A percentile compares a stretch with the other conserved stretches of the same genome.
Conservation (phyloP, 2,797 vertebrate species). For the Harpagifer antarcticus region DNA sequence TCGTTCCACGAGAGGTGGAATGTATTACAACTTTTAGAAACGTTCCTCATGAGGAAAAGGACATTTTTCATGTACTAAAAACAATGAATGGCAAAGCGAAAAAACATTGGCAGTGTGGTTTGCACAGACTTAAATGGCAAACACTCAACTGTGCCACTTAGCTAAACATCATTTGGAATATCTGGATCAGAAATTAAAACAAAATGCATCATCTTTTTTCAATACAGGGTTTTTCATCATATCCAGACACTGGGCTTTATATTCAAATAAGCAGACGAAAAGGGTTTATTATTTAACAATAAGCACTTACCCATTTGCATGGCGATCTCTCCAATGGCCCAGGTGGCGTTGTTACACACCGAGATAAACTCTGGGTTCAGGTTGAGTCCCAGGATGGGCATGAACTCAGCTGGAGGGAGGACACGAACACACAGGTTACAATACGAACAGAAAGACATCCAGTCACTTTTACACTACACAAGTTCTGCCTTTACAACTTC, state of each 20-base stretch:
- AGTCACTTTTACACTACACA: background rate
- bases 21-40: background rate
- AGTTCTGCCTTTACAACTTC: background rate
- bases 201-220: slow-evolving; percentile 73
- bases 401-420: slow-evolving; percentile 90
- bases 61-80: background rate
- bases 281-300: no score
- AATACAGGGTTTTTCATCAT: slow-evolving; percentile 79
- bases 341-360: slow-evolving; percentile 96
- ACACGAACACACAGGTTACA: background rate
- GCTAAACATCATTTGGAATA: background rate
- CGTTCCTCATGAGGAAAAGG: background rate
- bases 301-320: slow-evolving; percentile 94
- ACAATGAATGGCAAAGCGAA: background rate
- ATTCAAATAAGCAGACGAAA: background rate
- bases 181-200: slow-evolving; percentile 80
- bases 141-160: background rate
- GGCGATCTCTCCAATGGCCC: slow-evolving; percentile 97
- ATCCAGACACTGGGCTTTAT: slow-evolving; percentile 56
- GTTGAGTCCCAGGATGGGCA: slow-evolving; percentile 96
- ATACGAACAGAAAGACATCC: background rate
- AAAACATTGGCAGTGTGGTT: background rate
- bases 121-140: background rate
- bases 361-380: slow-evolving; percentile 98
- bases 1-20: no score